Conservation (phyloP, 2,113 vertebrate genomes). For the Mirza zaza region DNA sequence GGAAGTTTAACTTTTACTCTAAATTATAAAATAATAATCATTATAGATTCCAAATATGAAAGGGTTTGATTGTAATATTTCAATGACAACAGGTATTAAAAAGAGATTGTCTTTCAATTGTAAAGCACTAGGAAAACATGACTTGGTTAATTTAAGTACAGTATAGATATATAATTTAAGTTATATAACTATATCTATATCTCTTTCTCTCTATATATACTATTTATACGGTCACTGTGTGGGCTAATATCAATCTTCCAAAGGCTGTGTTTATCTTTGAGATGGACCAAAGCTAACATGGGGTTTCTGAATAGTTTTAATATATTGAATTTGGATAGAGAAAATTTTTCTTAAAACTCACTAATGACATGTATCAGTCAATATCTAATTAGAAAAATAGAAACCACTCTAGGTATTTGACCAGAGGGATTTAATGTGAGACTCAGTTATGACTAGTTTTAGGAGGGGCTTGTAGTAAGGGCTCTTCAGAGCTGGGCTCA, state of each 20-base stretch:
- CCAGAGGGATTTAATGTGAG: not conserved
- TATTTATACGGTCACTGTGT: not conserved
- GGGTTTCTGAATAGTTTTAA: not conserved
- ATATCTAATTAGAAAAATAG: not conserved
- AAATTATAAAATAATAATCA: conserved; percentile 13
- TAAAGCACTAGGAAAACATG: not conserved
- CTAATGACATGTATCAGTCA: not conserved
- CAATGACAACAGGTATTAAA: not conserved
- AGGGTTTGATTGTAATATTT: not conserved
- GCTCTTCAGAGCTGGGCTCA: not conserved
- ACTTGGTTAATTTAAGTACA: not conserved
- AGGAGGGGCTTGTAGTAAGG: not conserved
- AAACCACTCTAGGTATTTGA: not conserved
- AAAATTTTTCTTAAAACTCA: conserved; percentile 9
- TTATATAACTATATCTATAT: not conserved
- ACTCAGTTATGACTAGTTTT: not conserved
- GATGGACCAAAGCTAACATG: not conserved
- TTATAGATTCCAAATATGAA: not conserved
- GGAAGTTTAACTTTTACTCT: not conserved
- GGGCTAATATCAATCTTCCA: not conserved
- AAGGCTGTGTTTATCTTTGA: not conserved
- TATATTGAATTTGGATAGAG: not conserved
- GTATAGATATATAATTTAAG: not conserved
- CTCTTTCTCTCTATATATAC: not conserved
- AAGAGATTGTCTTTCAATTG: not conserved